A percentile compares a stretch with the other conserved stretches of the same genome.
Conservation (phyloP, 2,113 vertebrate species). For the Sardina pilchardus region DNA sequence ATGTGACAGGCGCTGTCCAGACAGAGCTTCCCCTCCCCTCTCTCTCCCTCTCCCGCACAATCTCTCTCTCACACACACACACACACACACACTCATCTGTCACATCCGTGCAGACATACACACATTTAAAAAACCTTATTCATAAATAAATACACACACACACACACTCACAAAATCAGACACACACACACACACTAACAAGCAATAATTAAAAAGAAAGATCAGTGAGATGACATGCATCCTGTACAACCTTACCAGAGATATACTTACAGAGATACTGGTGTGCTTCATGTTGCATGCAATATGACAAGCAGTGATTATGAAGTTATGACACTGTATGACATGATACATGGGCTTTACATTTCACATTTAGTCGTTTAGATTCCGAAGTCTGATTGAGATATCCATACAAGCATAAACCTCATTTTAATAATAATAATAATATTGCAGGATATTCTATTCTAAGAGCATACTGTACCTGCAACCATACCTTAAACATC, state of each 20-base stretch:
- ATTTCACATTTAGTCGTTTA: not conserved
- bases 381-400: too few relatives aligned
- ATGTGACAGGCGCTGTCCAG: slow-evolving; percentile 29
- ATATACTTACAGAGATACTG: not conserved
- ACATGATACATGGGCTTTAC: not conserved
- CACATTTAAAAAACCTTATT: not conserved
- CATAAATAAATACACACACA: slow-evolving; percentile 21
- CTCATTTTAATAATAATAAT: too few relatives aligned
- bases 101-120: slow-evolving; percentile 26
- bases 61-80: slow-evolving; percentile 4
- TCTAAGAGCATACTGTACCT: not conserved
- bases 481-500: not conserved
- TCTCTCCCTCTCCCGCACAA: not conserved
- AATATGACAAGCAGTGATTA: not conserved
- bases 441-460: not conserved
- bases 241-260: not conserved
- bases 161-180: not conserved
- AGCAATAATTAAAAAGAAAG: not conserved
- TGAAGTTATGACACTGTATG: not conserved
- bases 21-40: not conserved
- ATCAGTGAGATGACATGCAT: not conserved
- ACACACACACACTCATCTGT: slow-evolving; percentile 14
- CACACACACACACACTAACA: slow-evolving; percentile 6
- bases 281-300: not conserved
- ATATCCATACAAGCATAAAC: too few relatives aligned